phyloP scores from a whole-genome alignment of 2,113 vertebrate genomes.

The Notechis scutatus region DNA sequence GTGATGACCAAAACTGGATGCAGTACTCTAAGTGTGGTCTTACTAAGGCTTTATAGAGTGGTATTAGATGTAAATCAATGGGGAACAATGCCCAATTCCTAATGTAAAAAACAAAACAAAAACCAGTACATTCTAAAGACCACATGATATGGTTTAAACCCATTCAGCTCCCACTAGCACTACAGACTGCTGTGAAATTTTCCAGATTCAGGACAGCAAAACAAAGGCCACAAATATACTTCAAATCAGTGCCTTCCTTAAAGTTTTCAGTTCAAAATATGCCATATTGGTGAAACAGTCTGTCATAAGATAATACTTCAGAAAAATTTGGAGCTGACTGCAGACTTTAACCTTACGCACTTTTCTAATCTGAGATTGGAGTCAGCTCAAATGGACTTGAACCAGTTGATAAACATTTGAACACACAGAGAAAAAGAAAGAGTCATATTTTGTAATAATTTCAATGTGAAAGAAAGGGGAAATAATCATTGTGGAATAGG shows the following conservation, averaged over 20 bases:
- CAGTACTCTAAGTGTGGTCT: too few relatives aligned
- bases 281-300: conserved; percentile 51
- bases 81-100: conserved; percentile 59
- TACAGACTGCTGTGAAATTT: conserved; percentile 36
- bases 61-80: conserved; percentile 48
- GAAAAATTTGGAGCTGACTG: not conserved
- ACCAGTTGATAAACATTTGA: not conserved
- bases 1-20: too few relatives aligned
- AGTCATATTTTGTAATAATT: not conserved
- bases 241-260: conserved; percentile 54
- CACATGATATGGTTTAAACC: conserved; percentile 33
- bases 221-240: conserved; percentile 57
- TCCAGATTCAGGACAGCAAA: conserved; percentile 59
- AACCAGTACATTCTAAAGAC: conserved; percentile 27
- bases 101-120: conserved; percentile 44
- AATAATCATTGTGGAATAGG: not conserved
- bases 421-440: not conserved
- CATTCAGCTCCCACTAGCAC: conserved; percentile 41
- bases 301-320: conserved; percentile 8
- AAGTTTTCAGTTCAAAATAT: conserved; percentile 52
- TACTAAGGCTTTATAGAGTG: too few relatives aligned
- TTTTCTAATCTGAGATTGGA: not conserved
- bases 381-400: not conserved
- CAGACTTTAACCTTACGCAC: not conserved
- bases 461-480: not conserved